phyloP scores from a whole-genome alignment of 1,140 invertebrate genomes.

The Nephotettix cincticeps region DNA sequence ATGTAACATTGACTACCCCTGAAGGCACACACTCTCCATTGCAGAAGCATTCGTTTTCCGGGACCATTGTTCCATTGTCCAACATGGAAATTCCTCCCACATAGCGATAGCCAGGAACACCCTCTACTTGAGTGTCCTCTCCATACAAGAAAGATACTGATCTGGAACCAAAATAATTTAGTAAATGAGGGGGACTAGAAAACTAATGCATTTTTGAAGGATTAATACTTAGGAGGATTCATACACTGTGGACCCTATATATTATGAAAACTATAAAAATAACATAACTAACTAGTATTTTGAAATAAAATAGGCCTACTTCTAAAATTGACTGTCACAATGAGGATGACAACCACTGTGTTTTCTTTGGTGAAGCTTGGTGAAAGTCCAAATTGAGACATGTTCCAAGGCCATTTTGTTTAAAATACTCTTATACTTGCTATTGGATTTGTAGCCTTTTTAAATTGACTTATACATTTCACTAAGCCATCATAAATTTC shows the following conservation, averaged over 20 bases:
- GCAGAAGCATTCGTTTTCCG: conserved; percentile 69
- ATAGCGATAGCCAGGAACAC: conserved; percentile 47
- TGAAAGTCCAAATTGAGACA: no score
- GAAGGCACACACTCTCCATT: conserved; percentile 55
- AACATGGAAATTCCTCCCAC: conserved; percentile 45
- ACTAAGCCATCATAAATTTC: no score
- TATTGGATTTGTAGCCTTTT: no score
- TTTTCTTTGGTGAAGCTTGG: no score
- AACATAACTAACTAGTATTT: background rate
- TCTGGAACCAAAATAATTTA: conserved; percentile 29
- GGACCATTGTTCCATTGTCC: conserved; percentile 52
- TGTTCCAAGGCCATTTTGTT: no score
- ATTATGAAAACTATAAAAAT: background rate
- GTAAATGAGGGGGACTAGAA: background rate
- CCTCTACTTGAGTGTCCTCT: conserved; percentile 49
- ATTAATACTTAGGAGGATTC: background rate
- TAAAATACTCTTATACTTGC: no score
- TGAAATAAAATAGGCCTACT: background rate
- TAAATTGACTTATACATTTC: no score
- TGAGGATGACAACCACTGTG: no score
- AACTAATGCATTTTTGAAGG: background rate
- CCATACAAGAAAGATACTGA: conserved; percentile 53
- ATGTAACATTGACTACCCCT: conserved; percentile 49
- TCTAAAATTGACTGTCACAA: background rate
- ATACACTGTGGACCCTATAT: background rate